These are phyloP conservation scores for Euphonia xanthogaster DNA, from an alignment of 2,797 vertebrate species.

Conservation along the genomic window DNA sequence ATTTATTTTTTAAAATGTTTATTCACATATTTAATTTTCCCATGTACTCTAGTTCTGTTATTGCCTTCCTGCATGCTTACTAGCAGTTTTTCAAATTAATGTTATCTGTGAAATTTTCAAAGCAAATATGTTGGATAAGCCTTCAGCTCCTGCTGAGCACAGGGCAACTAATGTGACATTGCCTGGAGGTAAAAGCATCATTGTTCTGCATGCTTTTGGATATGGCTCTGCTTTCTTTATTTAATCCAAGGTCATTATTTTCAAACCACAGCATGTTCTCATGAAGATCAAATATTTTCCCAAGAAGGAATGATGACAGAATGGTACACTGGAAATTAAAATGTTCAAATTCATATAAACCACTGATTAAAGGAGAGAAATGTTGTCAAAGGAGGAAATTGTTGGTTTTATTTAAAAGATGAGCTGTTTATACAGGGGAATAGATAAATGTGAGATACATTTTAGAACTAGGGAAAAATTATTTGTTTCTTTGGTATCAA, in stretches of 20 bases:
- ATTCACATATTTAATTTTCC: neutral
- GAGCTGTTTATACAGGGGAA: neutral
- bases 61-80: neutral
- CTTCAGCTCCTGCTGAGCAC: neutral
- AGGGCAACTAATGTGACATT: neutral
- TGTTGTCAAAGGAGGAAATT: neutral
- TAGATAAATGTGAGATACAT: neutral
- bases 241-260: neutral
- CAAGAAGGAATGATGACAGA: neutral
- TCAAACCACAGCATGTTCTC: neutral
- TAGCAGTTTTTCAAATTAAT: neutral
- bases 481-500: neutral
- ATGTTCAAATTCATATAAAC: neutral
- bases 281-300: neutral
- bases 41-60: neutral
- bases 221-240: neutral
- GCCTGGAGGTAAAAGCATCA: constrained; percentile 3
- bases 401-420: neutral
- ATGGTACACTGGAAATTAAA: neutral
- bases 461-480: neutral
- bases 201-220: neutral
- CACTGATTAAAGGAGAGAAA: neutral
- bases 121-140: neutral
- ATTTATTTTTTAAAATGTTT: neutral
- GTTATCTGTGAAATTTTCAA: constrained; percentile 3